A percentile compares a stretch with the other conserved stretches of the same genome.
Evolutionary conservation across 1,140 invertebrate genomes (phyloP).

Genomic region (Hypothenemus hampei): DNA sequence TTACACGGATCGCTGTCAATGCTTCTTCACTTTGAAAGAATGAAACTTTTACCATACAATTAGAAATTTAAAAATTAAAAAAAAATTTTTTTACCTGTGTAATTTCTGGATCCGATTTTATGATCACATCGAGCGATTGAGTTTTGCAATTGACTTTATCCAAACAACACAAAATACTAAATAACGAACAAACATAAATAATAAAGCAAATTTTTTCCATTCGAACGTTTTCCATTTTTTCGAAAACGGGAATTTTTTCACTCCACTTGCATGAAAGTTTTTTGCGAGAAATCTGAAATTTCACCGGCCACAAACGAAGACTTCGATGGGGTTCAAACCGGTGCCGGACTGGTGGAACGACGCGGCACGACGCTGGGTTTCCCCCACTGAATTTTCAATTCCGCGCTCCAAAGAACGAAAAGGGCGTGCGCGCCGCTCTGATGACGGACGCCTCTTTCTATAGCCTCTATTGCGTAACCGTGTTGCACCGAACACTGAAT

Average conservation of each 20-base stretch:
- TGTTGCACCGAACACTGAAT: constrained; percentile 5
- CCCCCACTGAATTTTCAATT: constrained; percentile 17
- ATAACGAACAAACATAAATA: constrained; percentile 17
- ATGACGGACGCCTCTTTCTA: not conserved
- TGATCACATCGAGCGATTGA: constrained; percentile 39
- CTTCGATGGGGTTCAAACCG: constrained; percentile 2
- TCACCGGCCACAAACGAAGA: not conserved
- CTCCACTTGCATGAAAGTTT: no score
- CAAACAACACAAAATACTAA: constrained; percentile 9
- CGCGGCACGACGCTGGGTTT: constrained; percentile 7
- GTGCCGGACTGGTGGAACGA: constrained; percentile 9
- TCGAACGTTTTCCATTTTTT: not conserved
- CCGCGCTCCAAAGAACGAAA: constrained; percentile 1
- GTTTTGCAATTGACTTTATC: not conserved
- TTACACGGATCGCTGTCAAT: no score
- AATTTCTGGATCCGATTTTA: constrained; percentile 47
- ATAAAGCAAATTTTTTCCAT: not conserved
- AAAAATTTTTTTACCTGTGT: constrained; percentile 44
- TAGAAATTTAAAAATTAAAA: not conserved
- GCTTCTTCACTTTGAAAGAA: no score
- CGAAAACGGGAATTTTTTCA: not conserved
- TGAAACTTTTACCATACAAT: no score
- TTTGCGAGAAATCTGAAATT: constrained; percentile 2
- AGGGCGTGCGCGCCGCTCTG: constrained; percentile 1
- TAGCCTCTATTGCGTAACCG: not conserved